Evolutionary conservation across 2,888 invertebrate species (phyloP), one percentile per base, ranked within the genome.

Genomic region (Pilophorus perplexus): DNA sequence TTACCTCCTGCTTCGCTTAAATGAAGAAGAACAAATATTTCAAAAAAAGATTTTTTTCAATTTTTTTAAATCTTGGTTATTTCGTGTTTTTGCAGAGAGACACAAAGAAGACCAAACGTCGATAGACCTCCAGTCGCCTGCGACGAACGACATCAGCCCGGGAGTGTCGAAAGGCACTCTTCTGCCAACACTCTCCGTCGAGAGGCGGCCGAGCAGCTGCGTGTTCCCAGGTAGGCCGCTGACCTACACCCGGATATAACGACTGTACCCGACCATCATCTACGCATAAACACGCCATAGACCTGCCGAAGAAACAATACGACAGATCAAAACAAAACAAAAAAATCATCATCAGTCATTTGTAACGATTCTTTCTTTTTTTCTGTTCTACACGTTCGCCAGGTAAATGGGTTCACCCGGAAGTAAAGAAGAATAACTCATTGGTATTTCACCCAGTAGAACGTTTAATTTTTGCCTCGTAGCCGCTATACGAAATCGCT

Each of bases 101-200:
- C 27, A 20, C 6, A 59, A 40, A 25, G 59, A 59, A 4, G 59
- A 59, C 5, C 59, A 59, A 27, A 42, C 59, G 27, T 59, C 91
- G 1, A 85, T 91, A 72, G 91, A 93, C 75, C 83, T 92, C n/a
- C 89, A 90, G 74, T 88, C 89, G 22, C 79, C 90, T 74, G 77
- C 86, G 18, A 67, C 69, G 28, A 69, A 72, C 68, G 73, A 73
- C 64, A 67, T 68, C 33, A 68, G 70, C 1, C 70, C 72, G 1
- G 70, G 71, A 6, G 64, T 71, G 37, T 71, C 71, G 62, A 70
- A 71, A 37, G 40, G 66, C 12, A 71, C 72, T 6, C 72, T 73
- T 68, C 67, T 73, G 64, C 73, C 73, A 18, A 71, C 72, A 67
- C 55, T 67, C 37, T 66, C 68, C n/a, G 54, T 54, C 23, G 67